These are phyloP conservation scores for Stenodema calcarata DNA, from an alignment of 2,888 invertebrate genomes.

Conservation along the genomic window DNA sequence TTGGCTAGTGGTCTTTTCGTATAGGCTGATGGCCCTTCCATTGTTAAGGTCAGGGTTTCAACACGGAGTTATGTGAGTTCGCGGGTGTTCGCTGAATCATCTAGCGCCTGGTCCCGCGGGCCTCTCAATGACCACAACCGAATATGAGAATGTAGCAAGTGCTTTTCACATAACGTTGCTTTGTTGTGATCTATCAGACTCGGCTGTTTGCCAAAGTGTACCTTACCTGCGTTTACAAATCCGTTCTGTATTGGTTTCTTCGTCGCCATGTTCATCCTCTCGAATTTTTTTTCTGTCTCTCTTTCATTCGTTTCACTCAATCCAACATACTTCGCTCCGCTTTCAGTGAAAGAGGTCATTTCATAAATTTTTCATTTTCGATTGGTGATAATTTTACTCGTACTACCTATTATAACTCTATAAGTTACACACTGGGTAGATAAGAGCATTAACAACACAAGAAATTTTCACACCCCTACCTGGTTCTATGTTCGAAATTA, in stretches of 20 bases:
- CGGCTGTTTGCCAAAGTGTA: background rate
- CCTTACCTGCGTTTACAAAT: background rate
- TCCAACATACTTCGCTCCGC: background rate
- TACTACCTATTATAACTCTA: no score
- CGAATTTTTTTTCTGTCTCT: background rate
- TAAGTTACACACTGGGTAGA: no score
- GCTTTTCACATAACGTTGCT: background rate
- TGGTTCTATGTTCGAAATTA: no score
- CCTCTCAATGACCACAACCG: background rate
- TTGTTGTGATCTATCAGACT: background rate
- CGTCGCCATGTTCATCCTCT: background rate
- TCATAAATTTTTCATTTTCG: no score
- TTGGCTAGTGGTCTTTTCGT: no score
- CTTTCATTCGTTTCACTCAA: background rate
- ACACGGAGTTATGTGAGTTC: slow-evolving; percentile 13
- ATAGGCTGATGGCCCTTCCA: background rate
- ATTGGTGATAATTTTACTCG: no score
- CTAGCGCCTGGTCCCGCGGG: background rate
- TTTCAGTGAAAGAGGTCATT: background rate
- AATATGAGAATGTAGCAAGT: slow-evolving; percentile 9
- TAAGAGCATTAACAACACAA: no score
- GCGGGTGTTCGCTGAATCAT: slow-evolving; percentile 12
- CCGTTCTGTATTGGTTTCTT: background rate
- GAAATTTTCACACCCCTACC: no score
- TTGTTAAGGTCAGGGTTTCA: slow-evolving; percentile 35